Evolutionary conservation across 2,888 invertebrate species (phyloP), one percentile per base, ranked within the genome.

Genomic region (Drosophila limbata): DNA sequence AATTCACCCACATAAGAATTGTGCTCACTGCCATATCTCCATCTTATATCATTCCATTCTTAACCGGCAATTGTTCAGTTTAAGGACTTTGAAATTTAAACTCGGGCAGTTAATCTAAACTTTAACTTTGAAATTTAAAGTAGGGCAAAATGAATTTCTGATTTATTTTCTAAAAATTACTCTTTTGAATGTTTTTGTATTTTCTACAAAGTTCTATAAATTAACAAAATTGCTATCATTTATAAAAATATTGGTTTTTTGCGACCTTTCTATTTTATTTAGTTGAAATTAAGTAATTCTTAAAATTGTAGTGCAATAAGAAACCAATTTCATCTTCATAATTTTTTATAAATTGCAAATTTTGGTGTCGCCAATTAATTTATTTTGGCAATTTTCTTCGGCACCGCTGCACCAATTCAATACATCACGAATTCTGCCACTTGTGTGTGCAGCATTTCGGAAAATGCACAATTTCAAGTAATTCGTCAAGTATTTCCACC

Each of bases 391-490:
- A 64, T 42, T 64, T 44, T 0, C 19, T 56, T 62, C 50, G 37
- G 35, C 52, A 50, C 44, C 59, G 35, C 39, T 60, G 55, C 51
- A 35, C 21, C 35, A 61, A 64, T 63, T 47, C 52, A 62, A 60
- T 65, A 15, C 45, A 21, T 35, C 42, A 21, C 47, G 63, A 17
- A 31, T 40, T 40, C 13, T 55, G 15, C 69, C 76, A 77, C 89
- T 88, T 64, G 40, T 63, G 69, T 74, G 74, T 72, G 73, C 87
- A 84, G 45, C 69, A 79, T 74, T 79, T 81, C 81, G 89, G 76
- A 90, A 89, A 88, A 78, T 81, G 80, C 71, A 74, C 75, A 83
- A 52, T 70, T 77, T 78, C 55, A 80, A 84, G 84, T 78, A 73
- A 48, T 48, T 57, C 53, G 45, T 88, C 80, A 77, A 40, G 50